Evolutionary conservation across 2,113 vertebrate genomes (phyloP).

Genomic region (Smithornis capensis): DNA sequence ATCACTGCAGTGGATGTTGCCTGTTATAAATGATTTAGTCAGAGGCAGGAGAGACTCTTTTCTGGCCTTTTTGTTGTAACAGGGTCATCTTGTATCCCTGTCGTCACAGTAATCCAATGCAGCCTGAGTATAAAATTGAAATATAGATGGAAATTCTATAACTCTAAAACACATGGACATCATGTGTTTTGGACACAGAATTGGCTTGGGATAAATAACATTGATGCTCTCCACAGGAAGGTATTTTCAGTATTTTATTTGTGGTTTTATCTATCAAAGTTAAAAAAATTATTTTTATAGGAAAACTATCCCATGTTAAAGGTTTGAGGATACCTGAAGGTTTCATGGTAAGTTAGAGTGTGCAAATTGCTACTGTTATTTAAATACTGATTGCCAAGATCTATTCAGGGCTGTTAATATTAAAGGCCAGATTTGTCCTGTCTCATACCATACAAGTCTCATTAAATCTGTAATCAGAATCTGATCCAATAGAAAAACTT

Average conservation of each 20-base stretch:
- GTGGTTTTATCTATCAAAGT: not conserved
- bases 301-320: not conserved
- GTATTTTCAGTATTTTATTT: not conserved
- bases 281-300: not conserved
- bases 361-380: not conserved
- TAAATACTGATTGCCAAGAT: not conserved
- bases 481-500: not conserved
- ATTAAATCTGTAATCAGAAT: constrained; percentile 1
- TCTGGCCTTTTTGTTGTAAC: not conserved
- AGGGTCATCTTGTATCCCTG: not conserved
- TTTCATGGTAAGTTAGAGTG: not conserved
- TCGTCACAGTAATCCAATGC: not conserved
- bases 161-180: not conserved
- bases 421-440: not conserved
- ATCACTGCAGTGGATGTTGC: not conserved
- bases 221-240: not conserved
- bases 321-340: not conserved
- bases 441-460: not conserved
- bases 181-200: not conserved
- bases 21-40: not conserved
- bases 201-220: not conserved
- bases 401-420: not conserved
- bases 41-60: not conserved
- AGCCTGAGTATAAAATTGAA: not conserved
- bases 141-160: not conserved